Evolutionary conservation across 1,140 invertebrate genomes (phyloP).

Genomic region (Lordiphosa clarofinis): DNA sequence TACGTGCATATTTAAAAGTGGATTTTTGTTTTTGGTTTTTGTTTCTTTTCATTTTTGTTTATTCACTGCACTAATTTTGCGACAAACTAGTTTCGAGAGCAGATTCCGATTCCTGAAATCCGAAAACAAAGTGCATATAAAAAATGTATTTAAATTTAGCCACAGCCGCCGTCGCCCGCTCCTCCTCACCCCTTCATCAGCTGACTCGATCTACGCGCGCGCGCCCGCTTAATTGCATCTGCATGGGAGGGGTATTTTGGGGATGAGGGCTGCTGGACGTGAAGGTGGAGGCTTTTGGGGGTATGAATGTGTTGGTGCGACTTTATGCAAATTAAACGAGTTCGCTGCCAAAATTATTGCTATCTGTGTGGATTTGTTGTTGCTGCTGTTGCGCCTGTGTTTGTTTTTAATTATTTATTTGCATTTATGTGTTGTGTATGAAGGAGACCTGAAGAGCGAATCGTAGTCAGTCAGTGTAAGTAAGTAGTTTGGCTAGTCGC

Average conservation of each 20-base stretch:
- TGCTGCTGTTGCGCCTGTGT: conserved; percentile 29
- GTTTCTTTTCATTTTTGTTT: conserved; percentile 24
- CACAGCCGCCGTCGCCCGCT: not conserved
- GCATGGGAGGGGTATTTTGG: conserved; percentile 25
- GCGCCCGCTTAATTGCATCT: conserved; percentile 52
- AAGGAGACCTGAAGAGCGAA: not conserved
- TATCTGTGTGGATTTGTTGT: conserved; percentile 38
- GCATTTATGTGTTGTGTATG: conserved; percentile 32
- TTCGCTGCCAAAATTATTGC: conserved; percentile 65
- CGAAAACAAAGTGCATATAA: conserved; percentile 69
- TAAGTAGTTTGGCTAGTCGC: conserved; percentile 46
- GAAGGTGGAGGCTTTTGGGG: not conserved
- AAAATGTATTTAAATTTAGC: conserved; percentile 60
- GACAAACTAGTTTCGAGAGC: conserved; percentile 64
- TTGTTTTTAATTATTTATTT: conserved; percentile 75
- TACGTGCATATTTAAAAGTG: conserved; percentile 47
- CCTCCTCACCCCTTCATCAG: conserved; percentile 34
- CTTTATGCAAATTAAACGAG: conserved; percentile 73
- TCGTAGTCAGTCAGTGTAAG: conserved; percentile 34
- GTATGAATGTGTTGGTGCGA: conserved; percentile 12
- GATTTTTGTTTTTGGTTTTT: conserved; percentile 12
- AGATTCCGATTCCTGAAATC: conserved; percentile 48
- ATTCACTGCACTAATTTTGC: conserved; percentile 70
- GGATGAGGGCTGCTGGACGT: conserved; percentile 14
- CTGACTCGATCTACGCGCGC: conserved; percentile 56